Conservation (phyloP, 64 coral and sea anemone species). For the Stichodactyla helianthus region DNA sequence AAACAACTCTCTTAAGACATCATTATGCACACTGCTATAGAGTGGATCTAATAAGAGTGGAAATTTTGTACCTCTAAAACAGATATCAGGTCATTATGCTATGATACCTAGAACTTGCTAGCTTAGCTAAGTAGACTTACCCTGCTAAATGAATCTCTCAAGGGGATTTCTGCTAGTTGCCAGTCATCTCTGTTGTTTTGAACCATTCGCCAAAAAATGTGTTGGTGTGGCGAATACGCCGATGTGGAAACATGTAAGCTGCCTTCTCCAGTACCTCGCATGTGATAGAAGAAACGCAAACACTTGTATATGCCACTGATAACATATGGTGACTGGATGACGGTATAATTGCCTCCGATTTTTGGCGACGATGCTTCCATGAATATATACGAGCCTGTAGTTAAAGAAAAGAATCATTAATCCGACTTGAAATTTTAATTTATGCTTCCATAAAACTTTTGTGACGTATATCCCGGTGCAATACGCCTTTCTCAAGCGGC, state of each 20-base stretch:
- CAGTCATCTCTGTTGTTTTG: conserved; percentile 10
- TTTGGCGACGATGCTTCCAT: conserved; percentile 7
- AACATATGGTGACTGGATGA: not conserved
- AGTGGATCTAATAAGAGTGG: too few relatives aligned
- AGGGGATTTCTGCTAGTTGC: not conserved
- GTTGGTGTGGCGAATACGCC: not conserved
- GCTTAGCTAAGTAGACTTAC: too few relatives aligned
- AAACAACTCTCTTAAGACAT: too few relatives aligned
- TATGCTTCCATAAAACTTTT: too few relatives aligned
- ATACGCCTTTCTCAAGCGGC: too few relatives aligned
- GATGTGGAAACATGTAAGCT: not conserved
- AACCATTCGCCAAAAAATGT: not conserved
- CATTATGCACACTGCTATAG: too few relatives aligned
- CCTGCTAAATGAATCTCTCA: not conserved
- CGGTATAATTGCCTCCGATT: not conserved
- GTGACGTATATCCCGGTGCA: too few relatives aligned
- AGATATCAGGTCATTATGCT: too few relatives aligned
- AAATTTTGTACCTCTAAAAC: too few relatives aligned
- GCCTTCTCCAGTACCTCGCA: conserved; percentile 2
- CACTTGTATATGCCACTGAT: not conserved
- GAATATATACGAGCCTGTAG: conserved; percentile 12
- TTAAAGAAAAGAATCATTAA: not conserved
- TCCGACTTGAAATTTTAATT: not conserved
- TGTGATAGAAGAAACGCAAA: conserved; percentile 12
- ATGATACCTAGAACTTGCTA: too few relatives aligned